Conservation (phyloP, 1,140 invertebrate genomes). For the Sminthurides bifidus region DNA sequence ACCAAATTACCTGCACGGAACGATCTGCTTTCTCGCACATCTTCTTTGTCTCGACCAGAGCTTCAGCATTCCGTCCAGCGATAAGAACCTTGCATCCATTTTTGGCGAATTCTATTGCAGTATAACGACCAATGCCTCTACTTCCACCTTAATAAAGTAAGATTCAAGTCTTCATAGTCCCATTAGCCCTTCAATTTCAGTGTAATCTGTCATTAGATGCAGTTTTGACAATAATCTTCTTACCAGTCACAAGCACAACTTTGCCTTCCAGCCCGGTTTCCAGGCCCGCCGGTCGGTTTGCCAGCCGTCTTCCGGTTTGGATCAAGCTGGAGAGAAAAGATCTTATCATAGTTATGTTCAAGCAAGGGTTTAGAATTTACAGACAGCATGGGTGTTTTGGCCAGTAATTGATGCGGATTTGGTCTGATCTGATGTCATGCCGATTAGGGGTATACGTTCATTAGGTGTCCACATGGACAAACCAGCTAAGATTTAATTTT, state of each 20-base stretch:
- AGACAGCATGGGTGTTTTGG: no score
- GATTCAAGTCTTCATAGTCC: not conserved
- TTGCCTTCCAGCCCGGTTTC: conserved; percentile 17
- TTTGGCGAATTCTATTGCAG: conserved; percentile 44
- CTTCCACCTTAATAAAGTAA: conserved; percentile 40
- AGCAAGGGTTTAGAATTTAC: no score
- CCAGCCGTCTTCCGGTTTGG: no score
- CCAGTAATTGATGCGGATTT: no score
- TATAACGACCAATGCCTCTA: conserved; percentile 45
- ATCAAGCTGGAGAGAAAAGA: no score
- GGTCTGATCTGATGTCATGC: no score
- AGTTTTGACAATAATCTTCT: not conserved
- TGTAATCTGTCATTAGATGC: not conserved
- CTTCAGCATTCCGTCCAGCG: conserved; percentile 42
- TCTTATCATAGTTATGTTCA: no score
- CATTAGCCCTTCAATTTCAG: not conserved
- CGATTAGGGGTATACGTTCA: no score
- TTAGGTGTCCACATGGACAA: no score
- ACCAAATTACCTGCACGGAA: no score
- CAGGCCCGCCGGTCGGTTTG: no score
- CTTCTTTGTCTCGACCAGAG: conserved; percentile 37
- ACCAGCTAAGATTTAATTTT: no score
- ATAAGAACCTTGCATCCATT: conserved; percentile 41
- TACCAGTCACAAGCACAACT: conserved; percentile 26
- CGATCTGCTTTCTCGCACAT: conserved; percentile 32